These are phyloP conservation scores for Metaphire vulgaris DNA, from an alignment of 1,140 invertebrate species.

Conservation along the genomic window DNA sequence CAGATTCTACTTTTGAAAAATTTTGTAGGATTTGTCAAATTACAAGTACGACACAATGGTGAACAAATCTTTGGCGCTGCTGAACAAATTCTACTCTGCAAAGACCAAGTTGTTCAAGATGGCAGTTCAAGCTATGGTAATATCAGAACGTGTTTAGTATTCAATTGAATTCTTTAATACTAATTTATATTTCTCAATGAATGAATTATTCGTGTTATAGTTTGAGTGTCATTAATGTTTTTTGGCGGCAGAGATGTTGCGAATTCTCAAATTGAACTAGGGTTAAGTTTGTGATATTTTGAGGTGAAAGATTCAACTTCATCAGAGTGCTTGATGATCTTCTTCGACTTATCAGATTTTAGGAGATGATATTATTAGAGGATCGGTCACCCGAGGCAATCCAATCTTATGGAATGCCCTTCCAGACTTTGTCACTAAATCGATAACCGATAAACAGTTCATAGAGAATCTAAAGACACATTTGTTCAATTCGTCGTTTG, in stretches of 20 bases:
- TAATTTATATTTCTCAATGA: neutral
- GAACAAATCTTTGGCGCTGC: conserved; percentile 23
- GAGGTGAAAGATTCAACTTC: neutral
- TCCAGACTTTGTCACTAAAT: no score
- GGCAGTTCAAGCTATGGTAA: conserved; percentile 47
- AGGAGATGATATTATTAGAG: neutral
- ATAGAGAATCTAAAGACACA: no score
- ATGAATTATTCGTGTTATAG: neutral
- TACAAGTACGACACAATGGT: conserved; percentile 32
- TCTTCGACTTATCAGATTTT: no score
- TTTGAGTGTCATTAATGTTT: neutral
- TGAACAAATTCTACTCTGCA: conserved; percentile 30
- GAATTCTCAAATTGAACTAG: neutral
- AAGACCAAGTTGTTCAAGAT: conserved; percentile 38
- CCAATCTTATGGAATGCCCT: no score
- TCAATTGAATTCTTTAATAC: neutral
- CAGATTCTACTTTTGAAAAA: no score
- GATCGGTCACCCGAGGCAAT: neutral
- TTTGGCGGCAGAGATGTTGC: neutral
- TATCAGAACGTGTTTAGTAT: neutral
- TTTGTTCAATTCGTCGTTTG: no score
- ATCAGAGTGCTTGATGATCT: neutral
- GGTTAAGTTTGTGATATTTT: neutral
- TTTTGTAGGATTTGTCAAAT: conserved; percentile 30
- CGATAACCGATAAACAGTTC: no score